Conservation (phyloP, 2,888 invertebrate species). For the Pandemis corylana region DNA sequence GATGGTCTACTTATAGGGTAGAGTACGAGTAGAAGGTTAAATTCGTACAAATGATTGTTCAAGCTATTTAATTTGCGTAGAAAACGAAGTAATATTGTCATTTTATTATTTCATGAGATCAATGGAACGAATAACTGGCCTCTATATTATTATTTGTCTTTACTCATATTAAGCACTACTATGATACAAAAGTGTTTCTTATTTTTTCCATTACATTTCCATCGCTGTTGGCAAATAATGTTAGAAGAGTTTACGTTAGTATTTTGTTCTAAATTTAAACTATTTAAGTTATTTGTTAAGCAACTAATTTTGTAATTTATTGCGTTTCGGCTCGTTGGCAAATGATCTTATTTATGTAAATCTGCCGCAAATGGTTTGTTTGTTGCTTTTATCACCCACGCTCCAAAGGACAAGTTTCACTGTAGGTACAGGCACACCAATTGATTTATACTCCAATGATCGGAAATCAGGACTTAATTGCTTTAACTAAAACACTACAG, state of each 20-base stretch:
- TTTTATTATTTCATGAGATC: too few species aligned
- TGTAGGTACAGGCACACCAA: conserved; percentile 8
- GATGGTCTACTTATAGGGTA: background rate
- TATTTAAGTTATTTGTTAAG: background rate
- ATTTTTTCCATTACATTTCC: background rate
- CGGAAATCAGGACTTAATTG: conserved; percentile 37
- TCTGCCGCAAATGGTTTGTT: conserved; percentile 15
- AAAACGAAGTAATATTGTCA: too few species aligned
- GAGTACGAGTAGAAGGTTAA: background rate
- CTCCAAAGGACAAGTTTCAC: conserved; percentile 17
- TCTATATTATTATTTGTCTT: too few species aligned
- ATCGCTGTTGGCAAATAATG: background rate
- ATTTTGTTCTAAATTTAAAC: background rate
- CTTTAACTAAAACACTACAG: conserved; percentile 17
- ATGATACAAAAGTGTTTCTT: too few species aligned
- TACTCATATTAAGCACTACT: too few species aligned
- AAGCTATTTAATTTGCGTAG: too few species aligned
- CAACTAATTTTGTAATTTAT: conserved; percentile 1
- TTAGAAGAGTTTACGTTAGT: background rate
- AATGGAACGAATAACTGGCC: too few species aligned
- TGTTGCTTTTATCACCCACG: conserved; percentile 36
- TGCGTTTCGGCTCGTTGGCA: conserved; percentile 14
- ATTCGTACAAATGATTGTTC: too few species aligned
- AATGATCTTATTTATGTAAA: conserved; percentile 30
- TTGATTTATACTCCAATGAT: conserved; percentile 35